Evolutionary conservation across 2,797 vertebrate species (phyloP).

Genomic region (Alauda arvensis): DNA sequence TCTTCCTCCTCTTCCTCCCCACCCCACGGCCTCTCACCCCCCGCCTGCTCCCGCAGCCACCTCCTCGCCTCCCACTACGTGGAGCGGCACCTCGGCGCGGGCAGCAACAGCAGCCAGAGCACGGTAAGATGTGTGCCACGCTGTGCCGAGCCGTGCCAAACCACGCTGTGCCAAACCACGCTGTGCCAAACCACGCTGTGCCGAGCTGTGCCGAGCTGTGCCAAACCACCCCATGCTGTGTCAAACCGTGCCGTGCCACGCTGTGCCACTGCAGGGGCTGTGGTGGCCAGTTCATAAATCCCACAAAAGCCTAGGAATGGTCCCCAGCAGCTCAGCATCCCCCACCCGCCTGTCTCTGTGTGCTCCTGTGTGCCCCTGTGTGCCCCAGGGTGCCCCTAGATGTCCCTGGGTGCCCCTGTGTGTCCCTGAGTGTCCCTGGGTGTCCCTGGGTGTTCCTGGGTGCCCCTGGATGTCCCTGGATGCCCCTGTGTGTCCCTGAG

Average conservation of each 20-base stretch:
- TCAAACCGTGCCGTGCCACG: no score
- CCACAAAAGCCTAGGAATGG: no score
- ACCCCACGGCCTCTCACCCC: not conserved
- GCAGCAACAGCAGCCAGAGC: conserved; percentile 59
- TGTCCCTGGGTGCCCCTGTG: no score
- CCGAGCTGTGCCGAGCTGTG: not conserved
- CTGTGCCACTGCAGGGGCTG: not conserved
- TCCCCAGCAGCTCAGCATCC: not conserved
- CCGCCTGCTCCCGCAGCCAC: conserved; percentile 71
- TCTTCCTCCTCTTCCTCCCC: not conserved
- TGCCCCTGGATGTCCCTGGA: no score
- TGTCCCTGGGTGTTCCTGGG: no score
- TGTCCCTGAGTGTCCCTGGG: not conserved
- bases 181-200: not conserved
- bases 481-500: not conserved
- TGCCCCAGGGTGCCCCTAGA: no score
- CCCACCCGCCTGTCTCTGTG: not conserved
- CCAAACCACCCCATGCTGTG: no score
- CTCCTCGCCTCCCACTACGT: conserved; percentile 90
- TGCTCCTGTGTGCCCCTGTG: no score
- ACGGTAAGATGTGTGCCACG: conserved; percentile 48
- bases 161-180: not conserved
- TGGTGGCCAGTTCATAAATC: not conserved
- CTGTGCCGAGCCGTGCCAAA: not conserved
- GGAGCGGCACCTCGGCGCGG: conserved; percentile 81